These are phyloP conservation scores for Pyxicephalus adspersus DNA, from an alignment of 2,113 vertebrate species.

Conservation along the genomic window DNA sequence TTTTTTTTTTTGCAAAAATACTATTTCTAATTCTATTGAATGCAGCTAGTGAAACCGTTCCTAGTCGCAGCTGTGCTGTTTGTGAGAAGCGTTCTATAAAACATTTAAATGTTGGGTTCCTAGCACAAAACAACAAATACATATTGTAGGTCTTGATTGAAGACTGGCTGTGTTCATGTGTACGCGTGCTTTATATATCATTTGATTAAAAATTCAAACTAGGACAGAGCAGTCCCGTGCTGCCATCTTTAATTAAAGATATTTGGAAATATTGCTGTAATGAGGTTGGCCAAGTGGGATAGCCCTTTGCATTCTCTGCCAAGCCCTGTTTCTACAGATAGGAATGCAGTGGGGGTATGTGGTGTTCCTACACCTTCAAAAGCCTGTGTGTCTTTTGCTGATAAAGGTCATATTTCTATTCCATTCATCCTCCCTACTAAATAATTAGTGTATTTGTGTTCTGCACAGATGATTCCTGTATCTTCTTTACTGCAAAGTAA, in stretches of 20 bases:
- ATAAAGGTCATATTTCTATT: conserved; percentile 16
- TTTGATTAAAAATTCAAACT: conserved; percentile 10
- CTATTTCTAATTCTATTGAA: too few species aligned
- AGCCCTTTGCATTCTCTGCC: background rate
- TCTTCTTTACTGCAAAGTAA: background rate
- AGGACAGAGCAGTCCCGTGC: background rate
- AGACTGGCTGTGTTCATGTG: background rate
- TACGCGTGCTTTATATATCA: conserved; percentile 16
- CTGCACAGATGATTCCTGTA: conserved; percentile 3
- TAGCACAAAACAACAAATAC: background rate
- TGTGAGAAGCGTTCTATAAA: background rate
- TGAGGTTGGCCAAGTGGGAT: background rate
- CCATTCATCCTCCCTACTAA: background rate
- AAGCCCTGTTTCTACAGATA: conserved; percentile 11
- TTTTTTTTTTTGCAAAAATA: too few species aligned
- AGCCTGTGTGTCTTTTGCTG: background rate
- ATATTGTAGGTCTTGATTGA: background rate
- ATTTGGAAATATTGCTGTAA: conserved; percentile 15
- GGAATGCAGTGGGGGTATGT: conserved; percentile 43
- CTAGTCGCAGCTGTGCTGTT: too few species aligned
- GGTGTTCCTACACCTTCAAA: conserved; percentile 34
- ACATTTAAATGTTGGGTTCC: background rate
- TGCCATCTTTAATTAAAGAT: conserved; percentile 17
- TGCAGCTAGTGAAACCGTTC: too few species aligned
- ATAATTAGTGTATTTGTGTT: conserved; percentile 30